Evolutionary conservation across 2,888 invertebrate species (phyloP).

Genomic region (Cephus pulcher): DNA sequence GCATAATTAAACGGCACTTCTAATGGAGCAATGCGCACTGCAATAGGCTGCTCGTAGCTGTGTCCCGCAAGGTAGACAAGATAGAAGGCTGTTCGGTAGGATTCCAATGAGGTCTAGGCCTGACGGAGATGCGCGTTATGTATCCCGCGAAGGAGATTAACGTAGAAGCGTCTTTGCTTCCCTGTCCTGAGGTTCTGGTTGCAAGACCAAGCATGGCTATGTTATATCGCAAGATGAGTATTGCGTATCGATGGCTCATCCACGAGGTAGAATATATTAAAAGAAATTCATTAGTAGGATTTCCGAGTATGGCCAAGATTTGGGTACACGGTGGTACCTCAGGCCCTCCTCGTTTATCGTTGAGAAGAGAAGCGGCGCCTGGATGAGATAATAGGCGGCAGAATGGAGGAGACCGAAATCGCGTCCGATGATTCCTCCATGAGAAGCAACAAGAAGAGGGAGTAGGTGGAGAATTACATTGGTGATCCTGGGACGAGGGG

Average conservation of each 20-base stretch:
- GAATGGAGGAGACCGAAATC: background rate
- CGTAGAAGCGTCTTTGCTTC: background rate
- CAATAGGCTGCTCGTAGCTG: slow-evolving; percentile 43
- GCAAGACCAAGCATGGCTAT: background rate
- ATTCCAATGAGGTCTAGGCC: slow-evolving; percentile 45
- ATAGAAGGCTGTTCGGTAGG: slow-evolving; percentile 45
- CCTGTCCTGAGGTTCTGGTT: background rate
- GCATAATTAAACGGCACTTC: slow-evolving; percentile 53
- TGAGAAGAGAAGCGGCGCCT: background rate
- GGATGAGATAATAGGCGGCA: background rate
- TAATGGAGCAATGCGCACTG: slow-evolving; percentile 48
- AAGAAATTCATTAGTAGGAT: background rate
- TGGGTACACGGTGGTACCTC: background rate
- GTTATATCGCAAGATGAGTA: background rate
- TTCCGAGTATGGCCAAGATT: background rate
- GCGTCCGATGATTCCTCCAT: background rate
- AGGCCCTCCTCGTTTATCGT: background rate
- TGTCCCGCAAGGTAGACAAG: slow-evolving; percentile 46
- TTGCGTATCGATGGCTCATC: background rate
- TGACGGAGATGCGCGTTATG: background rate
- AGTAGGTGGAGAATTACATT: slow-evolving; percentile 21
- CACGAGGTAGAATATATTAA: background rate
- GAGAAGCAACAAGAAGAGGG: background rate
- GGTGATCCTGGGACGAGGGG: slow-evolving; percentile 10
- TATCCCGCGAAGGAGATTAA: background rate